Base-by-base conservation (phyloP, 2,888 invertebrate species). In the Hesperia comma region DNA sequence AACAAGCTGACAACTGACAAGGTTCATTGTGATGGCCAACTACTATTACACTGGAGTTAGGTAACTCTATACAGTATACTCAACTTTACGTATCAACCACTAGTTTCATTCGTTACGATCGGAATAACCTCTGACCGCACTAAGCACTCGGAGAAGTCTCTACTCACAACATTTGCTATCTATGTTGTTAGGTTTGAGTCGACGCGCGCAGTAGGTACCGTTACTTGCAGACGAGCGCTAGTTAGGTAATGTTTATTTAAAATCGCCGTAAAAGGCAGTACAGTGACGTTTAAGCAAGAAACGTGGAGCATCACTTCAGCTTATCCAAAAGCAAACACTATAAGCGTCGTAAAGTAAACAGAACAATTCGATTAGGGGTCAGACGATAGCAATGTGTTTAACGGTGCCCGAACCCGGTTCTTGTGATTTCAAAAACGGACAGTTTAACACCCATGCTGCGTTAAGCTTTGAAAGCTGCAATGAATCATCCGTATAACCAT, bases 381-480 rank as follows among this genome's bases (percentile, higher is more conserved):
- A 87, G 76, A 72, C 79, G 72, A 72, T 79, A 79, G 75, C 75
- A 78, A 79, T 79, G 84, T 79, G 82, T 85, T 88, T 91, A 90
- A 91, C 90, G 90, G 91, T 86, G 74, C 68, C 76, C 60, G 69
- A 78, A 85, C 80, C 85, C 84, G 85, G 85, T 88, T 84, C 76
- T 61, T 40, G 21, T 54, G 53, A 51, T 57, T 61, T 61, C n/a
- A 32, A 41, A 61, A 67, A 61, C 19, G 49, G 49, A 61, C 49
- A 61, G 32, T 61, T 60, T 60, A 60, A 33, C 61, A 40, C 15
- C n/a, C 46, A 37, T 41, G 58, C 60, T 32, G 40, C n/a, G 53
- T 46, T 66, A 54, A 66, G 54, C 60, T 66, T 66, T 60, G 46
- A 55, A 41, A 55, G 37, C 33, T 54, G 49, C 46, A 61, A 69